Evolutionary conservation across 2,113 vertebrate species (phyloP).

Genomic region (Eulemur rufifrons): DNA sequence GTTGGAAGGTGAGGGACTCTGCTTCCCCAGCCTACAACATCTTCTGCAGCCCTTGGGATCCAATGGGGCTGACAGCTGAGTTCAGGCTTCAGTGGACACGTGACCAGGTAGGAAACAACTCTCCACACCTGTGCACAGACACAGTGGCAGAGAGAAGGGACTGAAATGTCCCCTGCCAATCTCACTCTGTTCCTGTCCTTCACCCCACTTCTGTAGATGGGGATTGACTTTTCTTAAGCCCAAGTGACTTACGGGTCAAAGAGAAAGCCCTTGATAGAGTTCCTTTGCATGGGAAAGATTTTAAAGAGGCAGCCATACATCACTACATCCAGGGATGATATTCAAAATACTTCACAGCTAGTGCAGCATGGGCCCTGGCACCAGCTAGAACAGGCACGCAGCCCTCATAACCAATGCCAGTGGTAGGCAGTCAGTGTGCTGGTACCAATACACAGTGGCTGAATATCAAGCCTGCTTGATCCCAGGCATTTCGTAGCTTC

Average conservation of each 20-base stretch:
- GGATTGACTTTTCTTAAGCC: not conserved
- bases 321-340: not conserved
- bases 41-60: not conserved
- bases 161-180: too few relatives aligned
- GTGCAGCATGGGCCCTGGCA: not conserved
- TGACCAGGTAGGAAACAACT: not conserved
- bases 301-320: not conserved
- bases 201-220: not conserved
- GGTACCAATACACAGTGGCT: fast-evolving
- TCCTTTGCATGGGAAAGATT: not conserved
- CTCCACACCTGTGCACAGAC: not conserved
- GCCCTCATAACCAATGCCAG: fast-evolving
- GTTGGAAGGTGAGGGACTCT: not conserved
- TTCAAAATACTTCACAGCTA: too few relatives aligned
- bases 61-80: not conserved
- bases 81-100: not conserved
- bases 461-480: too few relatives aligned
- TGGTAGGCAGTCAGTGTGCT: fast-evolving
- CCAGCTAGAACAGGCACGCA: not conserved
- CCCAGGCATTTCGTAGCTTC: not conserved
- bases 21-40: not conserved
- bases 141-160: not conserved
- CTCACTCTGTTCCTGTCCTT: not conserved
- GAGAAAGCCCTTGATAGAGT: not conserved
- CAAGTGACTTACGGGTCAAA: not conserved